Base-by-base conservation (phyloP, 2,113 vertebrate species). In the Deroptyus accipitrinus region DNA sequence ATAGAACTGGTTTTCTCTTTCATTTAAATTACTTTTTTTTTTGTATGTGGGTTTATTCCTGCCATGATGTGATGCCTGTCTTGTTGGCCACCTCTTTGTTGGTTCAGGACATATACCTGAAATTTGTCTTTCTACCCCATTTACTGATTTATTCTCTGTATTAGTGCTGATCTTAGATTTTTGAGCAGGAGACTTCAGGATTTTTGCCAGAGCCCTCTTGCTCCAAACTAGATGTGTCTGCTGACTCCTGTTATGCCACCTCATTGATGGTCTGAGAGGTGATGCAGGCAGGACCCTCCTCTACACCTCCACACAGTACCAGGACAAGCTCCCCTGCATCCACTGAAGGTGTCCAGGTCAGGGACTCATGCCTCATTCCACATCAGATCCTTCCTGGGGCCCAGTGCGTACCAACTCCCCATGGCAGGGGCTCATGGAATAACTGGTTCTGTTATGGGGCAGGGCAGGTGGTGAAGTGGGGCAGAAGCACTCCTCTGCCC, bases 261-360 rank as follows among this genome's bases (percentile, higher is more conserved):
- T 31, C 31, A 63, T 11, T 8, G 13, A 22, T 31, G 37, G 13
- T 27, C 73, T 17, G 20, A 49, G 54, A 27, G 37, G 19, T 31
- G 54, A 7, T 7, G 20, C 8, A 4, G 83, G 31, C 13, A 8
- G 19, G 49, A 66, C 11, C 25, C 48, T 63, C 25, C 31, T 52
- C 19, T 5, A 2, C 24, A 11, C 9, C 31, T 39, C 2, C 2
- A 7, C 20, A 3, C 4, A 22, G 33, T 35, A 49, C 20, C 51
- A 35, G 46, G 31, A 52, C 0, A 8, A 30, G 52, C 14, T 30
- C 30, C 52, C 12, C 14, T 3, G 1, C 1, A 1, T 17, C 61
- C 4, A 3, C 62, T 3, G 7, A 30, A 35, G 72, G 51, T 64
- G 52, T 52, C 20, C 7, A 3, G 4, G 42, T 7, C 13, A 17